These are phyloP conservation scores for Orius insidiosus DNA, from an alignment of 1,140 invertebrate genomes.

Conservation along the genomic window DNA sequence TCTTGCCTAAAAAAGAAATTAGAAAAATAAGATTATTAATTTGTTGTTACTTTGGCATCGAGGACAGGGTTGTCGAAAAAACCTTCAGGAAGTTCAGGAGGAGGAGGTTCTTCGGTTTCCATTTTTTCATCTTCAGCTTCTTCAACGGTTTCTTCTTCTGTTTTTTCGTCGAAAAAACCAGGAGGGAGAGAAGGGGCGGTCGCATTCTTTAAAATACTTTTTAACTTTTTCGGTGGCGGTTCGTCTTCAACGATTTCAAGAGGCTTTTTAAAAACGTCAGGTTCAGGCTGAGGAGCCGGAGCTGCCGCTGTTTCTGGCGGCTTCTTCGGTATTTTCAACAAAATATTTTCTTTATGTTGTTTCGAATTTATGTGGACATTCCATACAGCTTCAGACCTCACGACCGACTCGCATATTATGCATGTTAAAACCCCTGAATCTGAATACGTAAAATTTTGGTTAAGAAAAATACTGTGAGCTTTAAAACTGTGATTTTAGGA, in stretches of 20 bases:
- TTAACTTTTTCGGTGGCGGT: slow-evolving; percentile 38
- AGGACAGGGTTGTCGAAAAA: slow-evolving; percentile 88
- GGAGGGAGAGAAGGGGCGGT: slow-evolving; percentile 13
- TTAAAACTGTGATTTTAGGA: background rate
- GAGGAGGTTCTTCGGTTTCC: slow-evolving; percentile 14
- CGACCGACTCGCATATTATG: slow-evolving; percentile 53
- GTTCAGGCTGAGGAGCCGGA: slow-evolving; percentile 21
- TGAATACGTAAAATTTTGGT: slow-evolving; percentile 35
- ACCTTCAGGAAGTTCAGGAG: slow-evolving; percentile 58
- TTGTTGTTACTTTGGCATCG: slow-evolving; percentile 58
- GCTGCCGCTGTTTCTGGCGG: slow-evolving; percentile 25
- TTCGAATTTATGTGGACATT: slow-evolving; percentile 66
- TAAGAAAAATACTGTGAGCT: slow-evolving; percentile 29
- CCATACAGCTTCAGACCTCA: slow-evolving; percentile 66
- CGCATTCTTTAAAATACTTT: slow-evolving; percentile 31
- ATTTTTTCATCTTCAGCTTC: slow-evolving; percentile 16
- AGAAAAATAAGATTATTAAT: slow-evolving; percentile 20
- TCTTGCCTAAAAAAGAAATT: slow-evolving; percentile 39
- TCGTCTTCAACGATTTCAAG: background rate
- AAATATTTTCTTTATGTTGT: slow-evolving; percentile 56
- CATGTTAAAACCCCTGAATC: slow-evolving; percentile 60
- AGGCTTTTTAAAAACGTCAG: slow-evolving; percentile 2
- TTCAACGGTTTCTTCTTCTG: slow-evolving; percentile 1
- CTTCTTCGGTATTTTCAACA: slow-evolving; percentile 32
- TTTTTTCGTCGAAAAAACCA: slow-evolving; percentile 10